These are phyloP conservation scores for Muntiacus reevesi DNA, from an alignment of 2,113 vertebrate species.

Conservation along the genomic window DNA sequence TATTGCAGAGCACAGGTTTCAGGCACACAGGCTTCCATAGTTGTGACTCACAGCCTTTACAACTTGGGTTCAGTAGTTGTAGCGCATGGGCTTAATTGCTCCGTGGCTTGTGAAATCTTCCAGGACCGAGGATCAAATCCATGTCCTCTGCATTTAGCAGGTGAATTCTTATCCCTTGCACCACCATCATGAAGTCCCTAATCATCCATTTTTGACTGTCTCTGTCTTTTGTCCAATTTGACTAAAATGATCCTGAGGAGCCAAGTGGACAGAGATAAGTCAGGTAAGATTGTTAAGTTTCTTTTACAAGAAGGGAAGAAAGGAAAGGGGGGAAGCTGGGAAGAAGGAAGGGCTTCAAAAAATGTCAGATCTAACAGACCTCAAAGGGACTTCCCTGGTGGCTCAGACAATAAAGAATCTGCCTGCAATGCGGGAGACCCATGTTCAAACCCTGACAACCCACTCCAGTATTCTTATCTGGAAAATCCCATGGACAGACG, in stretches of 20 bases:
- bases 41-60: not conserved
- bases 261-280: not conserved
- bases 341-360: too few relatives aligned
- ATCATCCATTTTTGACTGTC: not conserved
- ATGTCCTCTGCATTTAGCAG: not conserved
- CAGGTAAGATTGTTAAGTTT: not conserved
- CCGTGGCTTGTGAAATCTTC: not conserved
- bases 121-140: not conserved
- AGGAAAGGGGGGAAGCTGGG: not conserved
- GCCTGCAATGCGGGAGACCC: not conserved
- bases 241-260: not conserved
- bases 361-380: not conserved
- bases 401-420: not conserved
- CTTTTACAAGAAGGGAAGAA: not conserved
- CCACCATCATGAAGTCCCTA: not conserved
- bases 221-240: not conserved
- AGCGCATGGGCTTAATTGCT: not conserved
- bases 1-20: not conserved
- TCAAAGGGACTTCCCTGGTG: not conserved
- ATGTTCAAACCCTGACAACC: not conserved
- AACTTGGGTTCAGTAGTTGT: not conserved
- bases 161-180: not conserved
- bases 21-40: not conserved
- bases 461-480: not conserved
- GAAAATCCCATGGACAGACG: not conserved